Percentiles rank a stretch among this genome's conserved stretches.
Evolutionary conservation across 2,113 vertebrate genomes (phyloP).

Genomic region (Lepidothrix coronata): DNA sequence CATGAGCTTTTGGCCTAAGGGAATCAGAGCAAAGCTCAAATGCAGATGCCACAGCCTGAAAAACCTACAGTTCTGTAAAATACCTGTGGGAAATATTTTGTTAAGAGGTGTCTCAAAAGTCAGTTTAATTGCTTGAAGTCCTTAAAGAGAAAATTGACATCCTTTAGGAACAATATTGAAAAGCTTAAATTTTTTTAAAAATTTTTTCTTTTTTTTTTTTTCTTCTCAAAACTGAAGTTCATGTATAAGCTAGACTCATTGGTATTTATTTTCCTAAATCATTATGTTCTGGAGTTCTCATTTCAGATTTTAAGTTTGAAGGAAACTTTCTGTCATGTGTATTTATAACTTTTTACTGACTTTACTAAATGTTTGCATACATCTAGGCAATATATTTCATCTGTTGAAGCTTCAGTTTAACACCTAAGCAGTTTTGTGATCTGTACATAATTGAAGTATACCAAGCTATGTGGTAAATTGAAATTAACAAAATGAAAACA

Average conservation of each 20-base stretch:
- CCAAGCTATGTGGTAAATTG: background rate
- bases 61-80: background rate
- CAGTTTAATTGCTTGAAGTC: constrained; percentile 46
- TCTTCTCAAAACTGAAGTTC: background rate
- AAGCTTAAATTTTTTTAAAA: background rate
- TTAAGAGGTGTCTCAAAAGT: constrained; percentile 45
- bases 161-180: constrained; percentile 1
- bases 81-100: constrained; percentile 54
- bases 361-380: background rate
- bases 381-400: background rate
- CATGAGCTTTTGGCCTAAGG: constrained; percentile 59
- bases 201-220: background rate
- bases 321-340: background rate
- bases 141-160: constrained; percentile 39
- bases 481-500: background rate
- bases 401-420: background rate
- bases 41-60: constrained; percentile 9
- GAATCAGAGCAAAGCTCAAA: constrained; percentile 67
- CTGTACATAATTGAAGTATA: background rate
- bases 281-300: background rate
- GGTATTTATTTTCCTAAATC: background rate
- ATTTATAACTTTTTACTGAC: background rate
- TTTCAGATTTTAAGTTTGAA: background rate
- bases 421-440: background rate
- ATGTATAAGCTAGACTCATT: background rate